Evolutionary conservation across 2,113 vertebrate genomes (phyloP), one percentile per base, ranked within the genome.

Genomic region (Tragelaphus scriptus): DNA sequence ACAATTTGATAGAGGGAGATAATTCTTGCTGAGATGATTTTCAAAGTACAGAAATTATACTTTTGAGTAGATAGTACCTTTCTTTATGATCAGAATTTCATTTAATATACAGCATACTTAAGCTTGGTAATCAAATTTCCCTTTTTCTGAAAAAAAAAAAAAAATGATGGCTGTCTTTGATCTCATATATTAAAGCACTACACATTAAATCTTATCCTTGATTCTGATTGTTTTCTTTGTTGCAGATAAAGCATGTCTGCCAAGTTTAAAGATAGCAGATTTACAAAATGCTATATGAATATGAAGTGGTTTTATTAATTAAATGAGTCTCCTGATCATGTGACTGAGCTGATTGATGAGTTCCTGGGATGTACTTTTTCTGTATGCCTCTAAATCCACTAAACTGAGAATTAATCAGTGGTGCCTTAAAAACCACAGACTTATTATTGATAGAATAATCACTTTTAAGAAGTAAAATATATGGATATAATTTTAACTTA

Each of bases 11-110:
- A 99, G 98, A 99, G 99, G 98, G 99, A 99, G 99, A 99, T 99
- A 99, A 99, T 99, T 99, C 99, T 99, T 99, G 99, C 99, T 99
- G 99, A 99, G 99, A 99, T 99, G 99, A 99, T 99, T 99, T 99
- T 99, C 99, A 99, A 99, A 99, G 99, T 99, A 99, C 99, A 99
- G 99, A 99, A 99, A 99, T 99, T 99, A 99, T 99, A 99, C 99
- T 99, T 99, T 99, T 98, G 99, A 99, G 99, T 99, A 99, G 99
- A 99, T 99, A 99, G 99, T 98, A 99, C 98, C 99, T 99, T 99
- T 99, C 98, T 99, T 99, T 99, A 99, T 98, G 98, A 99, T 99
- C 98, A 99, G 98, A 99, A 99, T 99, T 99, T 99, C 98, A 99
- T 98, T 99, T 99, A 98, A 99, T 99, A 99, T 99, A 99, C 98